Evolutionary conservation across 2,113 vertebrate species (phyloP).

Genomic region (Dicerorhinus sumatrensis): DNA sequence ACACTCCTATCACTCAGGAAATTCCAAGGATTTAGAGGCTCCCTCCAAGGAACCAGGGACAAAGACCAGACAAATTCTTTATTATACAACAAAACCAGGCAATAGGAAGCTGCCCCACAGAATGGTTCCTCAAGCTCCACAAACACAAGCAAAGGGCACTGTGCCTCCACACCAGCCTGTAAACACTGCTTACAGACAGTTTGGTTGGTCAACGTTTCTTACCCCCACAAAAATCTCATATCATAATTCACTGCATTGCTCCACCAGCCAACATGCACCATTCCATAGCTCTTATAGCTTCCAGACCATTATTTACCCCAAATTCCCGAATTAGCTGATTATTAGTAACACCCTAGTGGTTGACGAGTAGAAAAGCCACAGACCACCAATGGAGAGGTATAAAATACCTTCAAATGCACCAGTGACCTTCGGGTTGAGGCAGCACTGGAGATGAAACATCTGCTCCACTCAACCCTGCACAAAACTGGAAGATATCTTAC

Average conservation of each 20-base stretch:
- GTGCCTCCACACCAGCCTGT: background rate
- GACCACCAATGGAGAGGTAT: background rate
- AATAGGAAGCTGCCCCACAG: background rate
- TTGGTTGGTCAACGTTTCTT: background rate
- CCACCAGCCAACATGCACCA: background rate
- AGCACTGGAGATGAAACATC: background rate
- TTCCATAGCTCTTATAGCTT: background rate
- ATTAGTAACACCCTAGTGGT: background rate
- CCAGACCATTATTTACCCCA: background rate
- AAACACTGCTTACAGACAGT: background rate
- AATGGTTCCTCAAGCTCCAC: background rate
- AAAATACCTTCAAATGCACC: background rate
- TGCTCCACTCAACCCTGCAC: background rate
- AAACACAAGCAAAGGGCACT: background rate
- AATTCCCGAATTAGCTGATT: background rate
- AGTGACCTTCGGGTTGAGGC: background rate
- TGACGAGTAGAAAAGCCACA: background rate
- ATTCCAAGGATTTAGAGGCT: background rate
- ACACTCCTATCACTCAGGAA: background rate
- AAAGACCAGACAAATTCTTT: background rate
- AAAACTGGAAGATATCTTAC: background rate
- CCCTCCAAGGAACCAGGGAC: background rate
- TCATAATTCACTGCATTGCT: constrained; percentile 27
- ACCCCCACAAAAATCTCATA: background rate
- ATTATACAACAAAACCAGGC: background rate